Percentiles rank a stretch among this genome's conserved stretches.
phyloP scores from a whole-genome alignment of 1,140 invertebrate genomes.

The Archivesica marissinica region DNA sequence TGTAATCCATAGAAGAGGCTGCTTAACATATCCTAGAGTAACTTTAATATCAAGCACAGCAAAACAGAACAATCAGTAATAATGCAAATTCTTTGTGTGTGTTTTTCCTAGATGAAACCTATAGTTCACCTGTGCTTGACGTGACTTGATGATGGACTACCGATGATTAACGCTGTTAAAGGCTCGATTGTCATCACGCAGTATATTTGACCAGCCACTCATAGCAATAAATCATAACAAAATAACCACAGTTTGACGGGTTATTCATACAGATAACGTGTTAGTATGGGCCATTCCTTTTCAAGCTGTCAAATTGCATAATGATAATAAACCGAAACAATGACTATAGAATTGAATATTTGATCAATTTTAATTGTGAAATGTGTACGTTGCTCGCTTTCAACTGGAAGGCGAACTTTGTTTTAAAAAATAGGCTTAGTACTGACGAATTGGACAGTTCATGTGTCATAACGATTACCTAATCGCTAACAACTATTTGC shows the following conservation, averaged over 20 bases:
- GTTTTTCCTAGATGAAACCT: not conserved
- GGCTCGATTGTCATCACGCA: not conserved
- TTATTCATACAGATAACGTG: conserved; percentile 10
- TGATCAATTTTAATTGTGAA: too few relatives aligned
- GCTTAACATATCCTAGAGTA: not conserved
- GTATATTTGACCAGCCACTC: not conserved
- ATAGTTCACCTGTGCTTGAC: not conserved
- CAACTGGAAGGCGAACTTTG: too few relatives aligned
- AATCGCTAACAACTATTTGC: too few relatives aligned
- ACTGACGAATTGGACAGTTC: too few relatives aligned
- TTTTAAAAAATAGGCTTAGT: too few relatives aligned
- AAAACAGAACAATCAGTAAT: not conserved
- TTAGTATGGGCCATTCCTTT: conserved; percentile 5
- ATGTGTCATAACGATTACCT: too few relatives aligned
- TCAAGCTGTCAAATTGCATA: not conserved
- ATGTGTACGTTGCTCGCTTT: too few relatives aligned
- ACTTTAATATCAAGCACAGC: not conserved
- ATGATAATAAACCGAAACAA: too few relatives aligned
- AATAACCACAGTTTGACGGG: not conserved
- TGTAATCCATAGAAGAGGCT: not conserved
- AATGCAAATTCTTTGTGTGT: too few relatives aligned
- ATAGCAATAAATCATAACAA: not conserved
- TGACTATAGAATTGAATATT: too few relatives aligned
- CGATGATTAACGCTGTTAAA: not conserved
- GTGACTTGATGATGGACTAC: not conserved